Base-by-base conservation (phyloP, 2,113 vertebrate species). In the Eurypyga helias region DNA sequence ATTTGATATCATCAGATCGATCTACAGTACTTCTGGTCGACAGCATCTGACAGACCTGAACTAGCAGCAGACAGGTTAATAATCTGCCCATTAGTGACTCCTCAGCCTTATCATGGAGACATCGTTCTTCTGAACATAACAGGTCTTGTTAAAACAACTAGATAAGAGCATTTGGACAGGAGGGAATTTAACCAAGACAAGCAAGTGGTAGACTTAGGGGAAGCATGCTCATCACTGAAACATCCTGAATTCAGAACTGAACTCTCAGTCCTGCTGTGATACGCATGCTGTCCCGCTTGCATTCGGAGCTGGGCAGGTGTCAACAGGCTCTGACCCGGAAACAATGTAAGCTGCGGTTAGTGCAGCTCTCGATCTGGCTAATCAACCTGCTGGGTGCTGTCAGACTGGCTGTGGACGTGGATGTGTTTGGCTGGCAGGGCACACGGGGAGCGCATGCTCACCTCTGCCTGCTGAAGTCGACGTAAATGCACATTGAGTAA, bases 361-460 rank as follows among this genome's bases (percentile, higher is more conserved):
- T 26, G 33, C 34, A 51, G 34, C 41, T 9, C 45, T 65, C 1
- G 2, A 19, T 23, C 25, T 16, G 33, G 67, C 28, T 80, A 65
- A 60, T 11, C 46, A 70, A 65, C 15, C n/a, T 4, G 0, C 24
- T 8, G 11, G 64, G 9, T 58, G 54, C 80, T 86, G 7, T 49
- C 36, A 57, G 70, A 6, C 31, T 55, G 54, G 23, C 21, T 48
- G 14, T 41, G 49, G 48, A 20, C 14, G 31, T 24, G 31, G 28
- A 28, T 34, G 13, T 12, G 36, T 76, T 61, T 73, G 28, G 11
- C 57, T 86, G 71, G 49, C 31, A 72, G 36, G n/a, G 23, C 1
- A 1, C 13, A 13, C 0, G 2, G 16, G 17, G 3, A 77, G 23
- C 3, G 0, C 1, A 3, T 0, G 1, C 17, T 81, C 43, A 38